Percentiles rank a stretch among this genome's conserved stretches.
Conservation (phyloP, 2,888 invertebrate species). For the Crepidodera aurea region DNA sequence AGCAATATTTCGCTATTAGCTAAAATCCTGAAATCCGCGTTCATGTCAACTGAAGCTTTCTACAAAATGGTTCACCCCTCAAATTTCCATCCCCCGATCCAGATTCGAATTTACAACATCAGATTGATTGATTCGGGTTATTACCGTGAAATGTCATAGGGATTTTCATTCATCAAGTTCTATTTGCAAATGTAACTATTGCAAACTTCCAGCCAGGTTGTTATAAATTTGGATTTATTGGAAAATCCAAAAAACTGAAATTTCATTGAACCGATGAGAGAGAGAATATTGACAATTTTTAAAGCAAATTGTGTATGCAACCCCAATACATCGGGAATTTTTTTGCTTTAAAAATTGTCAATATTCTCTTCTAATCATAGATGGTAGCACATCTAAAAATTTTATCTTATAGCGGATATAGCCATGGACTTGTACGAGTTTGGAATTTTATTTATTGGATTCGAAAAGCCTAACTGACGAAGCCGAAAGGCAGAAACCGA, state of each 20-base stretch:
- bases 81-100: background rate
- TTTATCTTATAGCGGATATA: no score
- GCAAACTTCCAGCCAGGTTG: constrained; percentile 35
- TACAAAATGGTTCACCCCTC: background rate
- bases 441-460: no score
- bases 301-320: no score
- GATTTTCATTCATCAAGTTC: constrained; percentile 42
- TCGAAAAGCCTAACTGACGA: no score
- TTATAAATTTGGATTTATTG: constrained; percentile 34
- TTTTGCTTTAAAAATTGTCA: no score
- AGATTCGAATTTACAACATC: constrained; percentile 6
- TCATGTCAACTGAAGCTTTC: constrained; percentile 6
- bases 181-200: constrained; percentile 39
- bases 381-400: no score
- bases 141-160: constrained; percentile 36
- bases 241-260: background rate
- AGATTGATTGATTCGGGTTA: constrained; percentile 40
- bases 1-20: background rate
- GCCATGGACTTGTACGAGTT: no score
- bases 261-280: background rate
- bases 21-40: constrained; percentile 3
- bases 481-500: no score
- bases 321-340: no score
- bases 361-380: no score
- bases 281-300: no score